Percentiles rank a stretch among this genome's conserved stretches.
phyloP scores from a whole-genome alignment of 2,797 vertebrate genomes.

The Sphenodon punctatus region DNA sequence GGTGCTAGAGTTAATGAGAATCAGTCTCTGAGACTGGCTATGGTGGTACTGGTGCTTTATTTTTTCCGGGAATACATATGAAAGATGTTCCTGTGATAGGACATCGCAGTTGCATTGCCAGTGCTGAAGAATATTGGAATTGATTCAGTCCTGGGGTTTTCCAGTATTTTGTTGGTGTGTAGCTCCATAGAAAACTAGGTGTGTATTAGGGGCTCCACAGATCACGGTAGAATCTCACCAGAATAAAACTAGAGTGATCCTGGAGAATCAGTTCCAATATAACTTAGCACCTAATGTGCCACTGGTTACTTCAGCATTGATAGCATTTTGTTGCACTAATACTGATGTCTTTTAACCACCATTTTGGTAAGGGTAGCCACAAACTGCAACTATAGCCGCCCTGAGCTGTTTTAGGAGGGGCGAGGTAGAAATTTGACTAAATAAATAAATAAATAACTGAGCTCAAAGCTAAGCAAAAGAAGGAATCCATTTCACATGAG shows the following conservation, averaged over 20 bases:
- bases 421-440: too few relatives aligned
- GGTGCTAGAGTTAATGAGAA: too few relatives aligned
- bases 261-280: fast-evolving
- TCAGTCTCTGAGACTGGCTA: background rate
- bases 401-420: too few relatives aligned
- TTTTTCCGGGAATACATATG: background rate
- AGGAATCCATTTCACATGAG: slow-evolving; percentile 17
- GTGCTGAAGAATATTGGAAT: background rate
- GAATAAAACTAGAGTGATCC: background rate
- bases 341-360: background rate
- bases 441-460: too few relatives aligned
- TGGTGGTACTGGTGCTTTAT: background rate
- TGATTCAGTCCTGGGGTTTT: background rate
- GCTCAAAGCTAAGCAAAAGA: slow-evolving; percentile 12
- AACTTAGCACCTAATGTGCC: background rate
- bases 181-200: background rate
- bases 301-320: background rate
- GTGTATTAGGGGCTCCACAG: background rate
- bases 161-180: background rate
- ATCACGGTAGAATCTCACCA: background rate
- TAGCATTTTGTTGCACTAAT: background rate
- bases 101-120: fast-evolving
- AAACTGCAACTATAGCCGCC: slow-evolving; percentile 57
- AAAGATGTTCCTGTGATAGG: background rate
- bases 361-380: slow-evolving; percentile 60